phyloP scores from a whole-genome alignment of 2,797 vertebrate genomes.

The Octomys mimax region DNA sequence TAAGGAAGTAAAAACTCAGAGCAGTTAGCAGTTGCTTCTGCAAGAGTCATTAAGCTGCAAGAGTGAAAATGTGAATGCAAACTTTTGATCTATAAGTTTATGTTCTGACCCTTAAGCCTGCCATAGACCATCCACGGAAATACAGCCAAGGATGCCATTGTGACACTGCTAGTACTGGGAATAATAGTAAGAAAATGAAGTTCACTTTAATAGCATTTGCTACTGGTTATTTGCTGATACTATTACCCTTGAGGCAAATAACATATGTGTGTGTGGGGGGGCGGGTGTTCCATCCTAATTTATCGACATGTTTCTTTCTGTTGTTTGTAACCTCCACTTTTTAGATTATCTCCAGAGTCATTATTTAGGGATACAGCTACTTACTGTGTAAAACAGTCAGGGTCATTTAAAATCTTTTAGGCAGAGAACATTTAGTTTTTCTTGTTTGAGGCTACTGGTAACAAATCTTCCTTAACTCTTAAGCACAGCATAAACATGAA shows the following conservation, averaged over 20 bases:
- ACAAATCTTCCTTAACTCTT: slow-evolving; percentile 84
- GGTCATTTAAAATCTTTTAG: slow-evolving; percentile 77
- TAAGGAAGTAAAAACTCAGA: neutral
- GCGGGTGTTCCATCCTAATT: neutral
- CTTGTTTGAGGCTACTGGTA: slow-evolving; percentile 71
- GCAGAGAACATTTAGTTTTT: slow-evolving; percentile 73
- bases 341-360: slow-evolving; percentile 58
- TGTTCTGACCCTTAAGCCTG: neutral
- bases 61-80: slow-evolving; percentile 7
- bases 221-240: neutral
- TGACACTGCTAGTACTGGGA: neutral
- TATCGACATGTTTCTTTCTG: slow-evolving; percentile 12
- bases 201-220: neutral
- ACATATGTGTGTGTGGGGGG: neutral
- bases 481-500: slow-evolving; percentile 77
- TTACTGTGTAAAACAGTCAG: slow-evolving; percentile 65
- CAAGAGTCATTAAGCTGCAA: neutral
- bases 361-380: slow-evolving; percentile 19
- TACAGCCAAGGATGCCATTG: neutral
- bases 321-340: slow-evolving; percentile 43
- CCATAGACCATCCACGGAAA: neutral
- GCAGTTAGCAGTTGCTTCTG: neutral
- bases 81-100: neutral
- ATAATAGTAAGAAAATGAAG: neutral
- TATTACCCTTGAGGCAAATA: neutral